A percentile compares a stretch with the other conserved stretches of the same genome.
phyloP scores from a whole-genome alignment of 2,797 vertebrate genomes.

The Sylvia borin region DNA sequence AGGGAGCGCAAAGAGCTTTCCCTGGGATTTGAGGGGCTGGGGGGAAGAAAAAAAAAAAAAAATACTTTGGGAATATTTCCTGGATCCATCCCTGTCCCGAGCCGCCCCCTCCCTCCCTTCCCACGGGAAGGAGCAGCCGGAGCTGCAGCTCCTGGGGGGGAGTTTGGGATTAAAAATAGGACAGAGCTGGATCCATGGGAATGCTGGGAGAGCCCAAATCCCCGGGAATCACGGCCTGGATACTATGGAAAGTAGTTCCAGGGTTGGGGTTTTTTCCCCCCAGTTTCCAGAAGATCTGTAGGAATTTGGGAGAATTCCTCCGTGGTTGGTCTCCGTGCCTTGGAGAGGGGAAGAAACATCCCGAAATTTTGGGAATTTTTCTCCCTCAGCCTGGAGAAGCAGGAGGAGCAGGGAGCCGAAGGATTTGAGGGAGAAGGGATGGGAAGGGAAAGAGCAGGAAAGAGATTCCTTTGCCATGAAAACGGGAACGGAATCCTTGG shows the following conservation, averaged over 20 bases:
- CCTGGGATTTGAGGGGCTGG: neutral
- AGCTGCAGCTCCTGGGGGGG: neutral
- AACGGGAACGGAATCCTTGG: neutral
- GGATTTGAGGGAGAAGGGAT: neutral
- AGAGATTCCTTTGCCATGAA: neutral
- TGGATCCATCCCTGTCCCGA: neutral
- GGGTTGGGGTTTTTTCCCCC: neutral
- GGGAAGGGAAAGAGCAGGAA: accelerated
- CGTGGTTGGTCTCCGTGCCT: neutral
- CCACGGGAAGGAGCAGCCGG: neutral
- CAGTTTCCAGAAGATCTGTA: neutral
- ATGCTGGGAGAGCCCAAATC: neutral
- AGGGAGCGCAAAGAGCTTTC: neutral
- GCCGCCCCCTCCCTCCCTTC: constrained; percentile 1
- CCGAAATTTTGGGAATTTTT: neutral
- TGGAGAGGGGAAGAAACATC: neutral
- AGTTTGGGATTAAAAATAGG: constrained; percentile 6
- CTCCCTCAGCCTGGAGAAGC: neutral
- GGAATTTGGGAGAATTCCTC: neutral
- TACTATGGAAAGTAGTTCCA: accelerated
- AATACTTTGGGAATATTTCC: neutral
- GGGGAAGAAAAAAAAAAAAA: too few relatives aligned
- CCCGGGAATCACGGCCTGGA: neutral
- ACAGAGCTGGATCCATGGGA: neutral
- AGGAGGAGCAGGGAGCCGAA: accelerated